Percentiles rank a stretch among this genome's conserved stretches.
Evolutionary conservation across 2,797 vertebrate species (phyloP).

Genomic region (Cyprinodon diabolis): DNA sequence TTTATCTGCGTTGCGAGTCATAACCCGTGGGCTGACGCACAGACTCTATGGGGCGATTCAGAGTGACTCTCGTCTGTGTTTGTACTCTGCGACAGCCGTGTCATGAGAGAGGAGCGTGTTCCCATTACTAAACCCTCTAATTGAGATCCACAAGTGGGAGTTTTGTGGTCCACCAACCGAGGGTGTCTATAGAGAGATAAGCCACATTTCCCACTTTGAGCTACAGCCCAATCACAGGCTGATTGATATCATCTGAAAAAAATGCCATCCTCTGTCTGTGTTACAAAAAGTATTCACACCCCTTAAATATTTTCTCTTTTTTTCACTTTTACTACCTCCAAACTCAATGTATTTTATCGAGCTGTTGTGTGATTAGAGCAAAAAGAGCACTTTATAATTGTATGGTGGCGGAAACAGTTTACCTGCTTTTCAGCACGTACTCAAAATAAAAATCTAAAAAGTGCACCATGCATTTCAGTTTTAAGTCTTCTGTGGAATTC

Average conservation of each 20-base stretch:
- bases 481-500: neutral
- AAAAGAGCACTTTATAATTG: neutral
- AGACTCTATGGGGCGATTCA: slow-evolving; percentile 31
- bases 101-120: slow-evolving; percentile 33
- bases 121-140: slow-evolving; percentile 40
- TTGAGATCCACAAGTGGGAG: slow-evolving; percentile 44
- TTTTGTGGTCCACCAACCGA: slow-evolving; percentile 16
- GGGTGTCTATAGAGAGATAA: slow-evolving; percentile 14
- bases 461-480: neutral
- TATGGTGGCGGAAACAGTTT: neutral
- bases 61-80: slow-evolving; percentile 14
- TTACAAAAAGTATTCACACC: slow-evolving; percentile 2
- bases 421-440: neutral
- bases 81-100: slow-evolving; percentile 30
- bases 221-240: slow-evolving; percentile 46
- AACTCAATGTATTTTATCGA: neutral
- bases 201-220: slow-evolving; percentile 4
- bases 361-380: neutral
- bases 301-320: neutral
- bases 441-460: neutral
- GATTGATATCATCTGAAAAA: slow-evolving; percentile 71
- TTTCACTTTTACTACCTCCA: neutral
- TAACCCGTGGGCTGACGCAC: slow-evolving; percentile 32
- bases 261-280: slow-evolving; percentile 55
- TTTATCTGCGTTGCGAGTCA: slow-evolving; percentile 33